Evolutionary conservation across 2,113 vertebrate genomes (phyloP), one percentile per base, ranked within the genome.

Genomic region (Dissostichus mawsoni): DNA sequence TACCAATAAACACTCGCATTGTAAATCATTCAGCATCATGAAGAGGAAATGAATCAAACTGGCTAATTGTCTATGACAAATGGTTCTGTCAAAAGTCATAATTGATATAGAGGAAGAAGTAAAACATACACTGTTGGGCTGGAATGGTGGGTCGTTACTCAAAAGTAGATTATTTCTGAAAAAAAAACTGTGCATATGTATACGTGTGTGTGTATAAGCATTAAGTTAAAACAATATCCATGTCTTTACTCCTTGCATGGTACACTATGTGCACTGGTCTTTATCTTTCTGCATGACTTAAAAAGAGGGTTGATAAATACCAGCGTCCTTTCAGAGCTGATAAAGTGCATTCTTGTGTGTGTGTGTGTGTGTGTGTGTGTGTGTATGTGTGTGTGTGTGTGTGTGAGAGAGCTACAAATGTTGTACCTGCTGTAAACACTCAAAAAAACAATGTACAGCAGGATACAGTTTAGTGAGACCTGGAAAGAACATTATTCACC

Each of bases 211-310:
- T 68, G 64, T 65, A 16, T 25, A 48, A 20, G n/a, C 16, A 25
- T 48, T 20, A 51, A 58, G 55, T 52, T 53, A 56, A 7, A 1
- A 55, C 33, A 77, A 7, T 74, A 82, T 84, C 44, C 5, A 71
- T 75, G 76, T 88, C 74, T 79, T 5, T 7, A 52, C n/a, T 20
- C 57, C 69, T 50, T 66, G 45, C 14, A 71, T 58, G 72, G 63
- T 59, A 58, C 56, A 74, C 29, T 69, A 44, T 86, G 69, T 74
- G 66, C 2, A 36, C 62, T 67, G 66, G 66, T 72, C 11, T 69
- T 55, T 72, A 76, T 85, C 86, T 82, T 82, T 85, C 77, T 67
- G 66, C 71, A 71, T 78, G 74, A 16, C 63, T 64, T 76, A 74
- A 89, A 74, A 69, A 84, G 47, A 50, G 36, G 33, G 14, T 74